These are phyloP conservation scores for Actinia equina DNA, from an alignment of 64 coral and sea anemone species.

Conservation along the genomic window DNA sequence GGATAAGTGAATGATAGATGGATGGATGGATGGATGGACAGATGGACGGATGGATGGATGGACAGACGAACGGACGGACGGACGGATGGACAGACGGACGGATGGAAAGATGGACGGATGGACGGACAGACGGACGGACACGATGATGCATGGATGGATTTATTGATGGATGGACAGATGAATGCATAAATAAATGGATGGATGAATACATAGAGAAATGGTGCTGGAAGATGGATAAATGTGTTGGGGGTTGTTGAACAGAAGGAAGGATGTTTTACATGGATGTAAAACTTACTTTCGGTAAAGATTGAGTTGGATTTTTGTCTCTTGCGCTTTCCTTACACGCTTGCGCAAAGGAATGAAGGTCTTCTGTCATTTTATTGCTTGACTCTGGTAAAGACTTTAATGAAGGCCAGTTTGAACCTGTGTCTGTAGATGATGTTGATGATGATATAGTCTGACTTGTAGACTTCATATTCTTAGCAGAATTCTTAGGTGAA, in stretches of 20 bases:
- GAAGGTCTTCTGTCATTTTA: not conserved
- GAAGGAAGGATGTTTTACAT: not conserved
- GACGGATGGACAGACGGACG: too few species aligned
- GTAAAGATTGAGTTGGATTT: not conserved
- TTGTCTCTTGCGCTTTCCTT: not conserved
- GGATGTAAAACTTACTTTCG: not conserved
- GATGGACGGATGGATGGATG: too few species aligned
- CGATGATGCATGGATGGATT: too few species aligned
- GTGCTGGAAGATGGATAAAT: not conserved
- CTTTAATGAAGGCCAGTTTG: not conserved
- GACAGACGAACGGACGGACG: too few species aligned
- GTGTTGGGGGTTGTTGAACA: not conserved
- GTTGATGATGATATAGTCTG: not conserved
- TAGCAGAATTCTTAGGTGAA: slow-evolving; percentile 3
- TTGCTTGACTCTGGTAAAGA: not conserved
- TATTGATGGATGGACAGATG: not conserved
- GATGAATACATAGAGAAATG: not conserved
- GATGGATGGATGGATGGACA: too few species aligned
- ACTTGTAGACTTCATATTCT: not conserved
- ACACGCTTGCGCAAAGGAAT: not conserved
- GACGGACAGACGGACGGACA: too few species aligned
- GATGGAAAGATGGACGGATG: too few species aligned
- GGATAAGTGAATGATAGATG: too few species aligned
- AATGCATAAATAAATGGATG: too few species aligned
- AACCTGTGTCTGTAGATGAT: not conserved